Evolutionary conservation across 2,113 vertebrate genomes (phyloP).

Genomic region (Anguilla japonica): DNA sequence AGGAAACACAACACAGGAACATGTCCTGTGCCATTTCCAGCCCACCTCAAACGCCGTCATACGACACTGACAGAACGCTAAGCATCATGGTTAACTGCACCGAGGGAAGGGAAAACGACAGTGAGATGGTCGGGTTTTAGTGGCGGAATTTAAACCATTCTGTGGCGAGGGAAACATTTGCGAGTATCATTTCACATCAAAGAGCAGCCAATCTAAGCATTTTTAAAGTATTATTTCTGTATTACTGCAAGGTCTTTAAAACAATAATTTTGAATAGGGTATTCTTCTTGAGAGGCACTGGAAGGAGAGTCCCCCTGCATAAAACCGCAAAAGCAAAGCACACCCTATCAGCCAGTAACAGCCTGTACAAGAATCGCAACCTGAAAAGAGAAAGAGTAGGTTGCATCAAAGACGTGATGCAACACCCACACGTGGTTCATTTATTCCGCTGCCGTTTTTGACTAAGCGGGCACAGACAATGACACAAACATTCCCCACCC

Average conservation of each 20-base stretch:
- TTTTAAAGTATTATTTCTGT: neutral
- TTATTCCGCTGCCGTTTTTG: neutral
- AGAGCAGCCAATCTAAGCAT: neutral
- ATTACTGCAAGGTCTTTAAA: neutral
- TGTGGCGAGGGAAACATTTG: neutral
- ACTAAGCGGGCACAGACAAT: neutral
- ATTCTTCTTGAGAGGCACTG: neutral
- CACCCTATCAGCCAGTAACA: neutral
- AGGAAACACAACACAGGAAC: neutral
- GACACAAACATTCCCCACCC: neutral
- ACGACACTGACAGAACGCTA: neutral
- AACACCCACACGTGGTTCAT: conserved; percentile 17
- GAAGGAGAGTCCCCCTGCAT: neutral
- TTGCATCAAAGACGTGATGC: neutral
- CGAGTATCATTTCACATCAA: neutral
- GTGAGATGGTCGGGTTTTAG: neutral
- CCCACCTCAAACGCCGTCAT: neutral
- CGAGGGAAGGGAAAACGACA: neutral
- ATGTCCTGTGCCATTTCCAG: neutral
- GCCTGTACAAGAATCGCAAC: neutral
- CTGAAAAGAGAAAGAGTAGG: conserved; percentile 2
- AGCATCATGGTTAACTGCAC: neutral
- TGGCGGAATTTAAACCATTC: neutral
- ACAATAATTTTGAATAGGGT: neutral
- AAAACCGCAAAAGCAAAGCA: conserved; percentile 3